Base-by-base conservation (phyloP, 2,888 invertebrate species). In the Cataglyphis cursor region DNA sequence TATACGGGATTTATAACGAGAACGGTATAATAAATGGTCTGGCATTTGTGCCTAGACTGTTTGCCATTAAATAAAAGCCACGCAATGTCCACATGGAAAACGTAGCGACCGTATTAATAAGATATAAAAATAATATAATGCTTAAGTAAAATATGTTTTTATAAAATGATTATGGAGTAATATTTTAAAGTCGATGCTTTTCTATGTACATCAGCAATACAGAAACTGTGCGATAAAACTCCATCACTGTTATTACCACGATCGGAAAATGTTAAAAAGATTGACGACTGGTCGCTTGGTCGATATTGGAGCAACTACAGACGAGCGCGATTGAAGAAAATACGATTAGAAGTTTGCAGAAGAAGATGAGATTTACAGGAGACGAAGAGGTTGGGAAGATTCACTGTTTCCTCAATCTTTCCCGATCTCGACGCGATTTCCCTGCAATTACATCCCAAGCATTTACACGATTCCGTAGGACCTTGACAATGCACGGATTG, bases 1-100 rank as follows among this genome's bases (percentile, higher is more conserved):
- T 89, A 90, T 87, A 75, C 66, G 74, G 87, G 80, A 90, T 89
- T 90, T 90, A 90, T 84, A 85, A 81, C 81, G 59, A 54, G 35
- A 72, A 57, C 12, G 38, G 18, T 70, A 48, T 73, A 80, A 80
- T 81, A 82, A 78, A 84, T 85, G 78, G 70, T 35, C 51, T 59
- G 66, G 72, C 81, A 82, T 57, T 83, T 66, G 73, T 38, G 28
- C 4, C 68, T 75, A 31, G 62, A 57, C 72, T 81, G 68, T 48
- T 70, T 54, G 81, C 38, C 44, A 31, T 31, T 54, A 35, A 18
- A n/a, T 18, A 31, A 54, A 81, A 75, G 62, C 73, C 10, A 66
- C 10, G 51, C 8, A 51, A 51, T 51, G 15, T 65, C 10, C 4
- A 10, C 31, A 38, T 24, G 54, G 10, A n/a, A 62, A 86, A 81